Base-by-base conservation (phyloP, 2,797 vertebrate genomes). In the Champsocephalus esox region DNA sequence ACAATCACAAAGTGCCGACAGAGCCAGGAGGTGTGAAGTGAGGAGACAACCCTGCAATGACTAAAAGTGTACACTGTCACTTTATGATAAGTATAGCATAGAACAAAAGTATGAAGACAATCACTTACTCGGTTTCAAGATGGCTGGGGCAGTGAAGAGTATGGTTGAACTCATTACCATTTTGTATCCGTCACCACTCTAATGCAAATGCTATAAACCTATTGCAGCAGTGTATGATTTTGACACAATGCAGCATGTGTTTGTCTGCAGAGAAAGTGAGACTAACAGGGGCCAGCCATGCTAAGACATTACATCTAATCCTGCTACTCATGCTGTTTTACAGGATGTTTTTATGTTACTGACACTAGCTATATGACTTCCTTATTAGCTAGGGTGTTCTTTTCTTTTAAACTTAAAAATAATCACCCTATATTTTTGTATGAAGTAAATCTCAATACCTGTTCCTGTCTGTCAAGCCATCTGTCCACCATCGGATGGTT, bases 401-500 rank as follows among this genome's bases (percentile, higher is more conserved):
- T 32, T 2, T 66, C 13, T 19, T 32, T 32, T 17, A 4, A 44
- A 57, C 28, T 9, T 13, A 1, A 59, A 44, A 13, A 13, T 44
- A 59, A 21, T 59, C 11, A 44, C 41, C 8, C 41, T 32, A 3
- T 58, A 1, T 32, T 46, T 12, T 48, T 32, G 44, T 62, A 16
- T 61, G 14, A 24, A 45, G 3, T 19, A 16, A 4, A 56, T 5
- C 34, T 38, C 43, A 48, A 0, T 79, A 99, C 98, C 98, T 99
- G 97, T 81, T 99, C 98, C 91, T 99, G 98, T 79, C 93, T 96
- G 92, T 97, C 97, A 78, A 99, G 94, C 98, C 98, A 99, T 79
- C 93, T 95, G 94, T 99, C 98, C 92, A 99, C 97, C 96, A 99
- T 96, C 6, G 98, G 98, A 92, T 99, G 98, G 92, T 96, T 99